These are phyloP conservation scores for Pseudorhombus dupliciocellatus DNA, from an alignment of 2,113 vertebrate species.

Conservation along the genomic window DNA sequence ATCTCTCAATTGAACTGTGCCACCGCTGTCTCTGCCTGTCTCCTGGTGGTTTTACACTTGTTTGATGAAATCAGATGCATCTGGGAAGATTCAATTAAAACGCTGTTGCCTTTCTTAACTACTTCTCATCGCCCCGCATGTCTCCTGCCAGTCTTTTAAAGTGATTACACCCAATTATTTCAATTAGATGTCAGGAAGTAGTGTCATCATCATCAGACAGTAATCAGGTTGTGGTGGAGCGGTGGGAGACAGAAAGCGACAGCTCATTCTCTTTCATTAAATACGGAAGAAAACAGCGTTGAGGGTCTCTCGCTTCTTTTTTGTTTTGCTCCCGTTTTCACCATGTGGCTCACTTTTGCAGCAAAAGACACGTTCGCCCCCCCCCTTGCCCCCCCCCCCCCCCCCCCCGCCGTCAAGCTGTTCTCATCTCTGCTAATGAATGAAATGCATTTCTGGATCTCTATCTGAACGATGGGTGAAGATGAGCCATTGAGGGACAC, in stretches of 20 bases:
- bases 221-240: constrained; percentile 71
- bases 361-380: constrained; percentile 31
- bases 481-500: constrained; percentile 47
- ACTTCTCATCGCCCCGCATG: constrained; percentile 61
- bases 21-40: constrained; percentile 35
- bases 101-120: constrained; percentile 68
- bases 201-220: constrained; percentile 69
- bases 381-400: constrained; percentile 36
- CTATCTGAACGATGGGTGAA: constrained; percentile 45
- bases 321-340: constrained; percentile 36
- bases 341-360: constrained; percentile 41
- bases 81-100: constrained; percentile 72
- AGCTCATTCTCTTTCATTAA: constrained; percentile 66
- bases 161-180: constrained; percentile 77
- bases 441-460: constrained; percentile 54
- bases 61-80: constrained; percentile 70
- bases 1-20: constrained; percentile 62
- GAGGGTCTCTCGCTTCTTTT: constrained; percentile 15
- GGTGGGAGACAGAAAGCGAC: constrained; percentile 61
- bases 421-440: constrained; percentile 66
- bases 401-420: constrained; percentile 40
- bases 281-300: constrained; percentile 46
- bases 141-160: constrained; percentile 78
- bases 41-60: constrained; percentile 59
- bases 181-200: constrained; percentile 75